phyloP scores from a whole-genome alignment of 2,888 invertebrate genomes.

The Spisula subtruncata region DNA sequence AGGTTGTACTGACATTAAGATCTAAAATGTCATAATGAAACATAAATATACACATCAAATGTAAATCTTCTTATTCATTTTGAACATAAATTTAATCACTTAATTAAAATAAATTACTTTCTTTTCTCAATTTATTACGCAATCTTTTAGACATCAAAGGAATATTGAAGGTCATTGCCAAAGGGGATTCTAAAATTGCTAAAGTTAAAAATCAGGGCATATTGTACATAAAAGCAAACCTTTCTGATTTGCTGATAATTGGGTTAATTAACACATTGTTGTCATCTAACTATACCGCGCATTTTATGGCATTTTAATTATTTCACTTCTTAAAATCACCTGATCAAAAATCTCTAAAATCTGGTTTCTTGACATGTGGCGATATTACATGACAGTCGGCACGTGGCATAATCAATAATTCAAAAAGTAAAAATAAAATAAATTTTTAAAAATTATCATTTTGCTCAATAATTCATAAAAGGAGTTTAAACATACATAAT shows the following conservation, averaged over 20 bases:
- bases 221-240: conserved; percentile 3
- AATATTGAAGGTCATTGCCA: conserved; percentile 1
- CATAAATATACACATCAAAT: conserved; percentile 26
- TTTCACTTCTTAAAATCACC: conserved; percentile 2
- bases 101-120: conserved; percentile 21
- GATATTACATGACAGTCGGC: background rate
- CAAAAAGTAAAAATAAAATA: no score
- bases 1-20: background rate
- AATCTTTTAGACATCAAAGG: conserved; percentile 25
- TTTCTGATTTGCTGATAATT: background rate
- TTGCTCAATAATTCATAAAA: no score
- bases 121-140: background rate
- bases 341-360: background rate
- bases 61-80: conserved; percentile 34
- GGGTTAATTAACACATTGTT: conserved; percentile 9
- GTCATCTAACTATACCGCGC: background rate
- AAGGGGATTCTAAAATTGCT: background rate
- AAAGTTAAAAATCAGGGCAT: conserved; percentile 4
- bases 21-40: background rate
- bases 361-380: background rate
- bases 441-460: no score
- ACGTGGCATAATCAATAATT: no score
- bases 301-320: background rate
- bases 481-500: background rate
- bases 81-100: conserved; percentile 27